Base-by-base conservation (phyloP, 2,888 invertebrate species). In the Coenonympha arcania region DNA sequence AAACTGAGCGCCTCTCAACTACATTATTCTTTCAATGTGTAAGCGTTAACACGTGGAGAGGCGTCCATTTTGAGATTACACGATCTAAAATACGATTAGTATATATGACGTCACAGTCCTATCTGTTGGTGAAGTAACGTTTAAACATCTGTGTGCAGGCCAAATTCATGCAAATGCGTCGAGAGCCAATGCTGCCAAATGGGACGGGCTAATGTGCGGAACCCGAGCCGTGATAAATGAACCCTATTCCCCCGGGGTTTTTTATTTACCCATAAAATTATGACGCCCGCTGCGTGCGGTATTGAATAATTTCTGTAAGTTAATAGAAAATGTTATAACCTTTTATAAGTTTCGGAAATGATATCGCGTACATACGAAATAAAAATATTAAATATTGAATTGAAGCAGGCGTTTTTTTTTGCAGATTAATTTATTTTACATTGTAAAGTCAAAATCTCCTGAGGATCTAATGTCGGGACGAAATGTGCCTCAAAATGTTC, bases 121-220 rank as follows among this genome's bases (percentile, higher is more conserved):
- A 9, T 37, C 37, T 22, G 20, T 39, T 1, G 15, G 15, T 39
- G 16, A 24, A 15, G 15, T 20, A 20, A 22, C 2, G 15, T 22
- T 39, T 6, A 22, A 39, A 24, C 15, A 39, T 39, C 22, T 39
- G 8, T 6, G 6, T 24, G 6, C 44, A 49, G 50, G 41, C 48
- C 36, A 54, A 58, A 56, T 56, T 56, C 50, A 56, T 58, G 52
- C 50, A 54, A 58, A 56, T 57, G 52, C 49, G 44, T 50, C 30
- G 49, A 44, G 47, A 47, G 44, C 47, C 56, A 48, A 56, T 54
- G 58, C 43, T 55, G 60, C 59, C 60, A 60, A 60, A 60, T 59
- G 57, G 57, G 50, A 56, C 52, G 52, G 57, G 53, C 59, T 57
- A 59, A 60, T 59, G 59, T 55, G 34, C 47, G 48, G 54, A 50